phyloP scores from a whole-genome alignment of 2,797 vertebrate genomes.

The Valencia hispanica region DNA sequence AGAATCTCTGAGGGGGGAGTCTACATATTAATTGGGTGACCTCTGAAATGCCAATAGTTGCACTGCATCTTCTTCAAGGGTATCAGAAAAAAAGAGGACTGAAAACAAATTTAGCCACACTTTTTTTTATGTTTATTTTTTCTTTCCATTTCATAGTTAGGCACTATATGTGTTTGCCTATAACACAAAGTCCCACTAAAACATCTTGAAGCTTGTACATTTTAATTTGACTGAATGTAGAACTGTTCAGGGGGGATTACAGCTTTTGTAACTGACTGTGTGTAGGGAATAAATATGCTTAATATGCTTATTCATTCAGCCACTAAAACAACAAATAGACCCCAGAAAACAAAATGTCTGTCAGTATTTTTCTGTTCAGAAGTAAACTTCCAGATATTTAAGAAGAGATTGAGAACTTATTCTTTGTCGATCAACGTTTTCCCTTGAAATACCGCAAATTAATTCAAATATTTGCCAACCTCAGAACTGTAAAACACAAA shows the following conservation, averaged over 20 bases:
- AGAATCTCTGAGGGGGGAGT: too few species aligned
- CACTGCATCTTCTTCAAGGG: neutral
- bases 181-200: neutral
- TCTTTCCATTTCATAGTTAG: neutral
- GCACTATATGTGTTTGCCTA: neutral
- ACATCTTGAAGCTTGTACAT: neutral
- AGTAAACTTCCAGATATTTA: neutral
- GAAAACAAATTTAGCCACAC: neutral
- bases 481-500: slow-evolving; percentile 38
- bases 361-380: neutral
- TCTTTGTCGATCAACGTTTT: neutral
- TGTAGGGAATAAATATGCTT: neutral
- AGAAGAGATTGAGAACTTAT: neutral
- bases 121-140: neutral
- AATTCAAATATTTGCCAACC: slow-evolving; percentile 12
- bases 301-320: neutral
- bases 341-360: neutral
- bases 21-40: too few species aligned
- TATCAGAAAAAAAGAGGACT: neutral
- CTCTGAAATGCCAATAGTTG: neutral
- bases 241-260: neutral
- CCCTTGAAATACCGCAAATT: neutral
- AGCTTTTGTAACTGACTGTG: neutral
- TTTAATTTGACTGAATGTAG: neutral
- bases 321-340: neutral